A percentile compares a stretch with the other conserved stretches of the same genome.
Conservation (phyloP, 1,140 invertebrate species). For the Drosophila hydei region DNA sequence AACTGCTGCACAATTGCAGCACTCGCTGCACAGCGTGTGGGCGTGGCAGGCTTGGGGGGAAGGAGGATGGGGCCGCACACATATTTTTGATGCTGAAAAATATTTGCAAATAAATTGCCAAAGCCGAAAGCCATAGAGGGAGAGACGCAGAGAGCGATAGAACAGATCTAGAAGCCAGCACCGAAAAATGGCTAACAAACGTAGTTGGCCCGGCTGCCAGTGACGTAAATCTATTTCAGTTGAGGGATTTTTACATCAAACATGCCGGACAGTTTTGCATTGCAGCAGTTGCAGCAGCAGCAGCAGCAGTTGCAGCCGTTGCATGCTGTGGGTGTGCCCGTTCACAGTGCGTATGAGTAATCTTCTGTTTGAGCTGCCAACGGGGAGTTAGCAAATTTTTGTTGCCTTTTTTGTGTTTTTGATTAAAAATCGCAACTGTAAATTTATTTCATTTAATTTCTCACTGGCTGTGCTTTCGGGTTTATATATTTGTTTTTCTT, state of each 20-base stretch:
- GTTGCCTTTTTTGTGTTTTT: slow-evolving; percentile 41
- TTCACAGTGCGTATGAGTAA: slow-evolving; percentile 68
- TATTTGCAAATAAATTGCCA: slow-evolving; percentile 75
- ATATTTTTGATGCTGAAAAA: slow-evolving; percentile 77
- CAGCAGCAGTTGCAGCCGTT: slow-evolving; percentile 32
- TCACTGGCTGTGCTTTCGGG: slow-evolving; percentile 30
- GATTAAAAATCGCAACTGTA: slow-evolving; percentile 66
- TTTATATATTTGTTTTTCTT: slow-evolving; percentile 14
- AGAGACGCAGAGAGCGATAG: slow-evolving; percentile 11
- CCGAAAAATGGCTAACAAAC: slow-evolving; percentile 75
- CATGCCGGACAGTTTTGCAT: slow-evolving; percentile 77
- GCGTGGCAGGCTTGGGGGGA: not conserved
- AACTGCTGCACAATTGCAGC: slow-evolving; percentile 53
- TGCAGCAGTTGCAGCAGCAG: slow-evolving; percentile 39
- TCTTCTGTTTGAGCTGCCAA: slow-evolving; percentile 43
- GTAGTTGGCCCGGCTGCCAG: slow-evolving; percentile 67
- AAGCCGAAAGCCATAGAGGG: slow-evolving; percentile 42
- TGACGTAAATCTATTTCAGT: slow-evolving; percentile 82
- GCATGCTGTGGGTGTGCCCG: slow-evolving; percentile 45
- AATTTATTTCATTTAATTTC: slow-evolving; percentile 76
- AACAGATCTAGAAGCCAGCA: slow-evolving; percentile 2
- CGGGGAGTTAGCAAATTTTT: slow-evolving; percentile 31
- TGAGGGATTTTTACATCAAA: slow-evolving; percentile 80
- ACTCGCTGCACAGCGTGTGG: not conserved
- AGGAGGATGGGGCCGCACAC: slow-evolving; percentile 30